Conservation (phyloP, 2,113 vertebrate genomes). For the Peromyscus maniculatus region DNA sequence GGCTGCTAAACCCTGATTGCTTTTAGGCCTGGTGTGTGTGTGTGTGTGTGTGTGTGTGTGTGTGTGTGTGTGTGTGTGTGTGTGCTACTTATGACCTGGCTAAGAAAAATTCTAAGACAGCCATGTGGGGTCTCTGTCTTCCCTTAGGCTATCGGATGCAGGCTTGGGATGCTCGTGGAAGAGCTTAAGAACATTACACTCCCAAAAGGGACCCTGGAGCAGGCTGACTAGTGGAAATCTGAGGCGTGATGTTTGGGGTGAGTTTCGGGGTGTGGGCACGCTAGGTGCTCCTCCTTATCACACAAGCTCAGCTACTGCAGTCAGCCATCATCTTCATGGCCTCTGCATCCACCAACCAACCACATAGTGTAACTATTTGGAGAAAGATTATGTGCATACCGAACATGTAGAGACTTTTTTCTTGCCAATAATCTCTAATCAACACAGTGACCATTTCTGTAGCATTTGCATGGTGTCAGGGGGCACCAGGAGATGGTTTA, state of each 20-base stretch:
- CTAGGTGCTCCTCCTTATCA: not conserved
- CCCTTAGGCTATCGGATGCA: fast-evolving
- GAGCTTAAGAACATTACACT: not conserved
- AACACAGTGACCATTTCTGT: not conserved
- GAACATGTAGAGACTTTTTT: not conserved
- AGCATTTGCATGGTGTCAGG: not conserved
- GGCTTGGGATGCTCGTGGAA: too few relatives aligned
- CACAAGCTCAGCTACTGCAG: not conserved
- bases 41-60: not conserved
- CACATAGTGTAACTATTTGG: not conserved
- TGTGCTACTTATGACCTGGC: not conserved
- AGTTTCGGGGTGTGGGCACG: not conserved
- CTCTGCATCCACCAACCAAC: not conserved
- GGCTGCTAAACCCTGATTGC: not conserved
- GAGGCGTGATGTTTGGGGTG: too few relatives aligned
- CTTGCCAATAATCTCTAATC: not conserved
- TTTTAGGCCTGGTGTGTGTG: not conserved
- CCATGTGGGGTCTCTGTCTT: not conserved
- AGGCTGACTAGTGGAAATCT: not conserved
- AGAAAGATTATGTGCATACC: not conserved
- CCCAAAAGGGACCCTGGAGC: not conserved
- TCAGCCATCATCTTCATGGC: fast-evolving
- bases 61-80: not conserved
- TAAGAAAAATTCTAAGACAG: not conserved
- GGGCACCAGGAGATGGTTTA: not conserved